Base-by-base conservation (phyloP, 2,113 vertebrate genomes). In the Ageneiosus marmoratus region DNA sequence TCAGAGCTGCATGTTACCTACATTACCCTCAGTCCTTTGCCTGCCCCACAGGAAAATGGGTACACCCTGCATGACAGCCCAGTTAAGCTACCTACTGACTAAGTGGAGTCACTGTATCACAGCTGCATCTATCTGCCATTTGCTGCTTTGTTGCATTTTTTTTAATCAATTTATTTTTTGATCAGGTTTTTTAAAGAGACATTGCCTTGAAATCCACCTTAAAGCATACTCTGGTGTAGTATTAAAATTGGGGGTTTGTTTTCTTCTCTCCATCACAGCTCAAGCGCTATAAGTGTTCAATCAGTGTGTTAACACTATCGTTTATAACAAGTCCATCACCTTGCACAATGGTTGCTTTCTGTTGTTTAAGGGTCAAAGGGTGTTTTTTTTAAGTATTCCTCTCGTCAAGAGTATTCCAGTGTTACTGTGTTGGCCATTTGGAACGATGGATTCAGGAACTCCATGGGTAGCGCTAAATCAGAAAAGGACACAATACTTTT, bases 71-170 rank as follows among this genome's bases (percentile, higher is more conserved):
- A 98, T 98, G 97, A 94, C 89, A 95, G 94, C 95, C 94, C 95
- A 96, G 90, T 95, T 95, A 96, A 97, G 97, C 96, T 97, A 97
- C 96, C 95, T 97, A 96, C 93, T 95, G 95, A 95, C 95, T 95
- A 94, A 96, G 93, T 94, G 94, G 93, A 94, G 93, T 90, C 92
- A 95, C 90, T 91, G 91, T 95, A 95, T 96, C 94, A 96, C 95
- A 94, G 95, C 95, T 96, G 94, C 95, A 94, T 94, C 94, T 88
- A 89, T 95, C 89, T 91, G 91, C 92, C 82, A 90, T 95, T 55
- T 94, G 92, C 92, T 80, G 91, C 91, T 94, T 91, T 86, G 88
- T 90, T 89, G 87, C 84, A 77, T 85, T 86, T 83, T 72, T 82
- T 82, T 77, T 20, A 69, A 60, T 87, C 62, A 41, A 11, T 83